These are phyloP conservation scores for Spilosoma lubricipeda DNA, from an alignment of 2,888 invertebrate species.

Conservation along the genomic window DNA sequence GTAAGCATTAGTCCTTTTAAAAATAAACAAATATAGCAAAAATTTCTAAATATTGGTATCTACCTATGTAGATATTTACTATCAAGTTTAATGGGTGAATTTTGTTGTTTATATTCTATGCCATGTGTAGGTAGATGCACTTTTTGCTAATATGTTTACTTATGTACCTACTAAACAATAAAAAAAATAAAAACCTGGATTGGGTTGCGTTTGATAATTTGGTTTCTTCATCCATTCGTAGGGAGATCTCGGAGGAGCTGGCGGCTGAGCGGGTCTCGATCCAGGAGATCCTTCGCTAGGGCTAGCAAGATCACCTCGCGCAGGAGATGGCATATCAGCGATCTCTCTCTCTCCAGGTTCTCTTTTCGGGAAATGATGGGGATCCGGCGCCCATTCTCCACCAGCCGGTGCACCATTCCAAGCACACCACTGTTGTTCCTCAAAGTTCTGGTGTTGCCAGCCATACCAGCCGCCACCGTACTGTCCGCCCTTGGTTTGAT, in stretches of 20 bases:
- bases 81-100: neutral
- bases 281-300: slow-evolving; percentile 85
- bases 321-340: slow-evolving; percentile 80
- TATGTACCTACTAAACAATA: slow-evolving; percentile 12
- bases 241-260: slow-evolving; percentile 91
- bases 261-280: slow-evolving; percentile 84
- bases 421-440: slow-evolving; percentile 87
- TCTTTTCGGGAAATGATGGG: slow-evolving; percentile 80
- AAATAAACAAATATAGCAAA: too few relatives aligned
- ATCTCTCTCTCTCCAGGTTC: slow-evolving; percentile 79
- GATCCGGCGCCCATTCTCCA: slow-evolving; percentile 81
- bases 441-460: slow-evolving; percentile 84
- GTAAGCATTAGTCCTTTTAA: too few relatives aligned
- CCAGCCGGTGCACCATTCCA: slow-evolving; percentile 83
- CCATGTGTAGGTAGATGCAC: slow-evolving; percentile 5
- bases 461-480: slow-evolving; percentile 84
- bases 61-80: neutral
- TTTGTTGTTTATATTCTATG: neutral
- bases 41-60: neutral
- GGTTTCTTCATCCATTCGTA: slow-evolving; percentile 98
- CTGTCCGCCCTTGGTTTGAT: slow-evolving; percentile 88
- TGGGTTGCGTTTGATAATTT: slow-evolving; percentile 93
- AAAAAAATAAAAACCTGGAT: slow-evolving; percentile 89
- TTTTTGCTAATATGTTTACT: neutral
- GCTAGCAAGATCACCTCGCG: slow-evolving; percentile 85